Base-by-base conservation (phyloP, 37 sponge, comb jelly and placozoan genomes). In the Spongilla lacustris region DNA sequence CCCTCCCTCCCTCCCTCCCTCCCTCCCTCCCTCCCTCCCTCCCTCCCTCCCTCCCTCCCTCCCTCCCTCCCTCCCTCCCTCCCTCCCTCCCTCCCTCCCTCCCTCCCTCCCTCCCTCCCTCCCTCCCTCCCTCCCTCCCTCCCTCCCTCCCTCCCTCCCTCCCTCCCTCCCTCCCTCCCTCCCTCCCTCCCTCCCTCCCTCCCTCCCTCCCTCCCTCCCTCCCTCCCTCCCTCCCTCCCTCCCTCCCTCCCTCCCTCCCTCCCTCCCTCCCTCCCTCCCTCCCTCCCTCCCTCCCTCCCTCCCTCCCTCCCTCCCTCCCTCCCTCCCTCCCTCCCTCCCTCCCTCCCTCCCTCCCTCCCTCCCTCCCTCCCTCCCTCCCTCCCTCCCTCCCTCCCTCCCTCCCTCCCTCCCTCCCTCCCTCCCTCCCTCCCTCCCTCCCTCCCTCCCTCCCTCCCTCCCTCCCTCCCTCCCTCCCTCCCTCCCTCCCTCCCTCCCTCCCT, bases 91-190 rank as follows among this genome's bases (percentile, higher is more conserved):
- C 33, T 4, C 34, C 30, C 23, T 4, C 4, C 8, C 23, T 21
- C n/a, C 36, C 25, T 76, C 36, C 36, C 77, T 21, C 77, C 41
- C 68, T 30, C 79, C 66, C 58, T 46, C 79, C 58, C 79, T 11
- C 58, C 25, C 29, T 2, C 68, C 22, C 26, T 21, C 36, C 4
- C 36, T 37, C 41, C 1, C n/a, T 37, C 12, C 80, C 58, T 12
- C 68, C 66, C 32, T 5, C 68, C 80, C 26, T 33, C 30, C 68
- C 67, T 50, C 68, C 8, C 67, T 6, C 80, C 2, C 68, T 33
- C 68, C 1, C 67, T 38, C 36, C 38, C 21, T 21, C 4, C 38
- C 36, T n/a, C 24, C 36, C 41, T 41, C 36, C 24, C 2, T 8
- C 34, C 1, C 41, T 24, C 38, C 36, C 23, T 34, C 5, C 41